Base-by-base conservation (phyloP, 2,888 invertebrate genomes). In the Dryococelus australis region DNA sequence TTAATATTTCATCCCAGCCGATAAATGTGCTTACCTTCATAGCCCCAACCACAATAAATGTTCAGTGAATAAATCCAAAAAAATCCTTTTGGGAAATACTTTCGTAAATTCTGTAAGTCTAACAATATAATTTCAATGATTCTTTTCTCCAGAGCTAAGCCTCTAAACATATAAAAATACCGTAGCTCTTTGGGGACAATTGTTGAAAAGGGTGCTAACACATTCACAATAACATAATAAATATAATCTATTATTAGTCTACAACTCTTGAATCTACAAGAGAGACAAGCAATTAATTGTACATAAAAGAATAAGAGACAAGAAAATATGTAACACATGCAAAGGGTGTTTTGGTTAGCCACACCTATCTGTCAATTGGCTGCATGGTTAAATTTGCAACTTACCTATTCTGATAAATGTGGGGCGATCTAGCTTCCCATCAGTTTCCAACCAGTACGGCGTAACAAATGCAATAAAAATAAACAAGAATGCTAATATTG, bases 381-480 rank as follows among this genome's bases (percentile, higher is more conserved):
- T 5, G 35, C 12, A 35, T 6, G 27, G 12, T 35, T 13, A 28
- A 80, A 80, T 13, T 78, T 20, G 85, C 88, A 88, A 92, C 94
- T 94, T 93, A 97, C 97, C 97, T 88, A 98, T 95, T 93, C 95
- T 95, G 88, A 95, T 93, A 92, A 98, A 98, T 91, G 97, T 97
- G 0, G 97, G 96, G 90, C 96, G 93, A 89, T 94, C 93, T 24
- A 97, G 92, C 92, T 95, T 94, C 16, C 97, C 97, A 93, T 97
- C 97, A 26, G 95, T 97, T 89, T 96, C 96, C 86, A 98, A 93
- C 98, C 98, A 98, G 92, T 96, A 96, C 0, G 98, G 97, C 86
- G 97, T 97, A 51, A 96, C 95, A 93, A 98, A 98, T 9, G 97
- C 95, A 89, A 98, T 94, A 86, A 97, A 92, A 89, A 97, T 94